Evolutionary conservation across 2,888 invertebrate genomes (phyloP), one percentile per base, ranked within the genome.

Genomic region (Listrodromus nycthemerus): DNA sequence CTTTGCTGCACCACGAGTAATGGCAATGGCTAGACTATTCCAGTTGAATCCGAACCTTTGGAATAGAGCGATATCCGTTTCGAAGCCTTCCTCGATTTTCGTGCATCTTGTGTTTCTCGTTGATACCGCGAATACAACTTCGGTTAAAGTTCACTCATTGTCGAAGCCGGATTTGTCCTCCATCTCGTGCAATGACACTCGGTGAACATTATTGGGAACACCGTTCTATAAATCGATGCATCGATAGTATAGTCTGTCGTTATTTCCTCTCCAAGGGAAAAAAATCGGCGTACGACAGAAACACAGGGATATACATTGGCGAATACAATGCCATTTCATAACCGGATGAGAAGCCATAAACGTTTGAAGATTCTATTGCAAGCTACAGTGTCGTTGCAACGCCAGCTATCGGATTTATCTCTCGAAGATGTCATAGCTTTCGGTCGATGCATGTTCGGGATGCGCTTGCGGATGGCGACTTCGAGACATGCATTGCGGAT

Each of bases 381-480:
- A 33, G 45, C 6, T 19, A 10, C 27, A 13, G 24, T 48, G 24
- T 61, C 8, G 45, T 19, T 65, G 30, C 6, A 27, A 33, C 73
- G 61, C 73, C 86, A 85, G 85, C 85, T 87, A 85, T 84, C 83
- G 89, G 87, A 89, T 89, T 88, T 85, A 86, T 85, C 86, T 90
- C 87, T 79, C 87, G 86, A 86, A 87, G 88, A 87, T 86, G 88
- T 85, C 88, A 86, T 80, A 87, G 89, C 88, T 89, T 83, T 86
- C 87, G 86, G 86, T 85, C 80, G 87, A 78, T 78, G 52, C 55
- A 41, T 30, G 50, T 50, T 8, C 65, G 84, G 81, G 55, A 55
- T 69, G 86, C 89, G 86, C 75, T 45, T 79, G 30, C 37, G 50
- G 80, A 77, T 67, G 10, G 21, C 48, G 30, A 45, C 75, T 80